Base-by-base conservation (phyloP, 23 tunicate genomes). In the Trididemnum clinides region DNA sequence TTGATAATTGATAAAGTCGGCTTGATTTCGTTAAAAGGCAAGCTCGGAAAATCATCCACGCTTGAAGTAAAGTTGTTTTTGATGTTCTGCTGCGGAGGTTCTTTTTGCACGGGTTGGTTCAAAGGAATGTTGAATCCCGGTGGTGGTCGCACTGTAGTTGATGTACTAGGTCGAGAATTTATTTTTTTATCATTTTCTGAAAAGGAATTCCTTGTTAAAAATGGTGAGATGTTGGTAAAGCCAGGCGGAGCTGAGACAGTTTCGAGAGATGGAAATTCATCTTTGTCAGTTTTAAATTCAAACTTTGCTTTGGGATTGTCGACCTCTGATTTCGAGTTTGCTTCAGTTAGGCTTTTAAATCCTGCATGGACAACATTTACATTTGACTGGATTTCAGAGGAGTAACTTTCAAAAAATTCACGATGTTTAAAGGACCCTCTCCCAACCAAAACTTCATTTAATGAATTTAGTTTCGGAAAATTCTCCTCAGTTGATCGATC, bases 191-290 rank as follows among this genome's bases (percentile, higher is more conserved):
- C 21, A 12, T 19, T 15, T 31, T 36, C 4, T 28, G 6, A 23
- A 6, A 66, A 57, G 19, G 57, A 36, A 36, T 19, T 57, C 2
- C 57, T 28, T 3, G 7, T 6, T 36, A 59, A 59, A 28, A 66
- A 66, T 5, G 83, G 88, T 1, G 23, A 39, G 28, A 33, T 21
- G 15, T 65, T 71, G 0, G 34, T 35, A 74, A 85, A 85, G 1
- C 88, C 88, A 18, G 88, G 88, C 7, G 88, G 88, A 30, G 81
- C 74, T 33, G 74, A 73, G 37, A 74, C 58, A 29, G 77, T 19
- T 3, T 19, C 28, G 35, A 85, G 51, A 25, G 80, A 65, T 5
- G 88, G 88, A 59, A 73, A 85, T 21, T 85, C 88, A 35, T 58
- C 22, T 1, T 1, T 32, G 20, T 30, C 50, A 33, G 26, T 37